Base-by-base conservation (phyloP, 1,140 invertebrate species). In the Aleiodes sp. region DNA sequence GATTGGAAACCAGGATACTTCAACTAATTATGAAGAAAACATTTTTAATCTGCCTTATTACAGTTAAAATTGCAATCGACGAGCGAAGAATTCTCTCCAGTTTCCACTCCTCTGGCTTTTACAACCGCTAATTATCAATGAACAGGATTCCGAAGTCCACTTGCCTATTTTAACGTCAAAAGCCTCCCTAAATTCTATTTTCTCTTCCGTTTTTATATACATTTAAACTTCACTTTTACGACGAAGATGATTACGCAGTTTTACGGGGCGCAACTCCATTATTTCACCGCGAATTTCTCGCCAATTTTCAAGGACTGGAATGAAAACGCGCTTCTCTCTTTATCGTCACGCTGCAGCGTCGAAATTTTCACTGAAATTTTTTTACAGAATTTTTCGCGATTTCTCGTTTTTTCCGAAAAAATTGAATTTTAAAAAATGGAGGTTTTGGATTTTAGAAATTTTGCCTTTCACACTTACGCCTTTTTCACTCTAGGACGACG, bases 11-110 rank as follows among this genome's bases (percentile, higher is more conserved):
- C 21, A 21, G 26, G 46, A 52, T 24, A 52, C 46, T 24, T 24
- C 6, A 4, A 2, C 7, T 52, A 52, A 52, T 52, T 52, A 52
- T 24, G 26, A 52, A 16, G 16, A 52, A 52, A 24, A 52, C 8
- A 52, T 16, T 52, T 21, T 52, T 6, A 24, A 52, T 52, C 26
- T 19, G n/a, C n/a, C 26, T 41, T 24, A 24, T 52, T 52, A 52
- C 46, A 52, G 46, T 52, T 52, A 52, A 52, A 21, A 52, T 52
- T 52, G 46, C 21, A 52, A 52, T 52, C 46, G 46, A 52, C 26
- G 46, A 52, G 12, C 46, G 46, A 52, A 52, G 46, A 52, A 52
- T 52, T 52, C 21, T 52, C 46, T 24, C 46, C 46, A 21, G 16
- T 52, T 52, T 52, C 46, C 46, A 52, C 19, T 52, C 26, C 46